These are phyloP conservation scores for Drosophila tsacasi DNA, from an alignment of 1,140 invertebrate species.

Conservation along the genomic window DNA sequence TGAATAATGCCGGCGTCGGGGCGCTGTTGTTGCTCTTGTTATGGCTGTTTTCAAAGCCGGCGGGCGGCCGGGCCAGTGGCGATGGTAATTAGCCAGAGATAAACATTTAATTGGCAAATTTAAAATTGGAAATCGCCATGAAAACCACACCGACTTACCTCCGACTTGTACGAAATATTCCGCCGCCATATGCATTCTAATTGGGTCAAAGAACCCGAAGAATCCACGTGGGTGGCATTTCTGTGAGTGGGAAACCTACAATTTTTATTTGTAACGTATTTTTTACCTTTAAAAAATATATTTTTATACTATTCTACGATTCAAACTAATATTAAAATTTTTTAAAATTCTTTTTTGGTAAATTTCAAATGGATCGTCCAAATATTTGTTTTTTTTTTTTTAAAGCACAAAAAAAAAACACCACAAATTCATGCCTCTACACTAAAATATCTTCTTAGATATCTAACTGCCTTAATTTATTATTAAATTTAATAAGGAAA, in stretches of 20 bases:
- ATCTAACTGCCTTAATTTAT: too few species aligned
- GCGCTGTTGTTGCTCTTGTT: conserved; percentile 44
- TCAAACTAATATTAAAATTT: too few species aligned
- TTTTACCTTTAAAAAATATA: background rate
- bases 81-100: conserved; percentile 73
- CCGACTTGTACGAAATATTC: conserved; percentile 1
- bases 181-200: conserved; percentile 61
- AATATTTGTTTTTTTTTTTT: too few species aligned
- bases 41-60: conserved; percentile 28
- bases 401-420: too few species aligned
- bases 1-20: conserved; percentile 79
- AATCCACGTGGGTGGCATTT: conserved; percentile 29
- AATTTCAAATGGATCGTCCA: too few species aligned
- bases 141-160: conserved; percentile 30
- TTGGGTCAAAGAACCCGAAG: conserved; percentile 55
- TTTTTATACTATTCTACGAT: too few species aligned
- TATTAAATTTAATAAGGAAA: too few species aligned
- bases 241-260: background rate
- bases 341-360: too few species aligned
- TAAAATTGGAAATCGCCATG: conserved; percentile 62
- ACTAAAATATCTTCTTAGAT: too few species aligned
- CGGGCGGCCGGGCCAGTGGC: conserved; percentile 12
- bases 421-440: too few species aligned
- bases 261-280: background rate
- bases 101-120: conserved; percentile 82